Base-by-base conservation (phyloP, 2,113 vertebrate genomes). In the Rana temporaria region DNA sequence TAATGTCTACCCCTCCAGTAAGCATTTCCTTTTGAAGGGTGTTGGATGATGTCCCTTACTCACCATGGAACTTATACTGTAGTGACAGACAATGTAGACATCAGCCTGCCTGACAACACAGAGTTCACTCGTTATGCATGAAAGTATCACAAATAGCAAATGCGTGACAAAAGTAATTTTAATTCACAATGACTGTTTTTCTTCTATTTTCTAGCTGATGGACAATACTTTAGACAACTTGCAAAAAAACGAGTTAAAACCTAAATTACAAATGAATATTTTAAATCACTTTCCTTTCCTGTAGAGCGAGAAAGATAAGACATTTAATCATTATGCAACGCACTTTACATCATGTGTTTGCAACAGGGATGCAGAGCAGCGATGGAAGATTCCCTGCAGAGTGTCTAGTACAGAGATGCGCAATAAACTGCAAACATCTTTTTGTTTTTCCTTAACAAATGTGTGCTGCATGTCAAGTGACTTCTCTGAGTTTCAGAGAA, bases 391-490 rank as follows among this genome's bases (percentile, higher is more conserved):
- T 78, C 32, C 63, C n/a, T 78, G 24, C 38, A 66, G 76, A 66
- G 42, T 63, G 66, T 22, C 60, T 78, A 78, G 18, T 20, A 65
- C 53, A 22, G 63, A 57, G 48, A 34, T 57, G 75, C 62, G 11
- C 34, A 78, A 55, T 65, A 78, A 52, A 53, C 34, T 78, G 34
- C 75, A 78, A 75, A 64, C 16, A 18, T 20, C 15, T 56, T 56
- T 15, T 24, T 24, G 20, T 24, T 20, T 15, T 34, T 69, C 63
- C 20, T 81, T 20, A 62, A 38, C 19, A 64, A 56, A 66, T 63
- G 48, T 65, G 59, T 24, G 7, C 79, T 60, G 79, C 67, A 63
- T 72, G 14, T 56, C 79, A 81, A 65, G 69, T 64, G 18, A n/a
- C 32, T 60, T n/a, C 22, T n/a, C 18, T 32, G 57, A 64, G 62